Evolutionary conservation across 2,797 vertebrate genomes (phyloP).

Genomic region (Sebastes trivittatus): DNA sequence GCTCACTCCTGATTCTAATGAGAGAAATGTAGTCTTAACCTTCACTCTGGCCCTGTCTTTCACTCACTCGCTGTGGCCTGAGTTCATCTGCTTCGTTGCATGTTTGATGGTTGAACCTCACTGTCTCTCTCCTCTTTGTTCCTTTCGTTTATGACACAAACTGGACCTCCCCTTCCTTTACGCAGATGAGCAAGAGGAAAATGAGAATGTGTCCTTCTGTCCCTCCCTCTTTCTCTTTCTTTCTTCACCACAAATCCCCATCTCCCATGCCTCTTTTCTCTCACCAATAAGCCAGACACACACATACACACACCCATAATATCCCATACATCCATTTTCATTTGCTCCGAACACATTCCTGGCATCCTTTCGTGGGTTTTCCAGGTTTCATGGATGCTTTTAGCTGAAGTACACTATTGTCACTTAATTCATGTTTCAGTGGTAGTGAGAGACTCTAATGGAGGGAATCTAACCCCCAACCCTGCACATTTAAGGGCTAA

Average conservation of each 20-base stretch:
- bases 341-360: slow-evolving; percentile 4
- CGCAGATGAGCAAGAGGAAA: slow-evolving; percentile 24
- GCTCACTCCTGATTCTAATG: neutral
- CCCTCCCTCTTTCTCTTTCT: slow-evolving; percentile 7
- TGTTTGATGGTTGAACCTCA: slow-evolving; percentile 2
- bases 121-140: slow-evolving; percentile 33
- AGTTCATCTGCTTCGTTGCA: slow-evolving; percentile 24
- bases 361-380: neutral
- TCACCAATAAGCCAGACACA: neutral
- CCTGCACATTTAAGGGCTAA: neutral
- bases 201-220: slow-evolving; percentile 25
- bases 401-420: neutral
- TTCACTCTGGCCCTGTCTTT: neutral
- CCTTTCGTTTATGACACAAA: slow-evolving; percentile 39
- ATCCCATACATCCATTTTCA: neutral
- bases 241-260: slow-evolving; percentile 56
- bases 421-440: neutral
- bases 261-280: slow-evolving; percentile 21
- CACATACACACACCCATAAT: neutral
- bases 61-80: slow-evolving; percentile 2
- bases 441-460: neutral
- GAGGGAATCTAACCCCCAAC: neutral
- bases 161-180: slow-evolving; percentile 61
- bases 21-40: neutral
- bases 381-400: slow-evolving; percentile 10